phyloP scores from a whole-genome alignment of 23 tunicate genomes.

The Ascidia mentula region DNA sequence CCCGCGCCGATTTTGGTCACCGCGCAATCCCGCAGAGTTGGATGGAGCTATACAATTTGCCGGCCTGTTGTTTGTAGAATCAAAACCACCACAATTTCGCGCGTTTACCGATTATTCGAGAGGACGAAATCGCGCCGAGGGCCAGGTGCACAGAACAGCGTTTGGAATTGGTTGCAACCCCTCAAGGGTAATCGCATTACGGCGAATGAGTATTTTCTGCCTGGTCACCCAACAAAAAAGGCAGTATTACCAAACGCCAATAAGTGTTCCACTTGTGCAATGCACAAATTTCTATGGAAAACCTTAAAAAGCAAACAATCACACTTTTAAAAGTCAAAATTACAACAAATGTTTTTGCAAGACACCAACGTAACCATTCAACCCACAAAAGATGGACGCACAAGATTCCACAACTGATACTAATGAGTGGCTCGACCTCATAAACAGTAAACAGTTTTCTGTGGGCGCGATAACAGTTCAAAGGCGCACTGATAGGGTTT shows the following conservation, averaged over 20 bases:
- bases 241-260: not conserved
- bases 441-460: not conserved
- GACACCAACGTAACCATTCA: no score
- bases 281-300: no score
- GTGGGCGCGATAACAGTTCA: not conserved
- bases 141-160: not conserved
- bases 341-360: no score
- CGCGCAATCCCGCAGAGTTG: not conserved
- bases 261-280: no score
- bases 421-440: not conserved
- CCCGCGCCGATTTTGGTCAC: constrained; percentile 3
- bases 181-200: not conserved
- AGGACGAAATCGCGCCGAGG: not conserved
- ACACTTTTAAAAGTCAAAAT: no score
- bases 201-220: not conserved
- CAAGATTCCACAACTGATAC: not conserved
- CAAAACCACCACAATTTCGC: not conserved
- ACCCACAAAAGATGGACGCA: no score
- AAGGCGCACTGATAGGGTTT: not conserved
- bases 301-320: no score
- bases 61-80: not conserved
- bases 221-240: not conserved
- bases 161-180: not conserved
- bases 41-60: not conserved
- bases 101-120: constrained; percentile 1